A percentile compares a stretch with the other conserved stretches of the same genome.
These are phyloP conservation scores for Tupaia tana DNA, from an alignment of 2,113 vertebrate species.

Conservation along the genomic window DNA sequence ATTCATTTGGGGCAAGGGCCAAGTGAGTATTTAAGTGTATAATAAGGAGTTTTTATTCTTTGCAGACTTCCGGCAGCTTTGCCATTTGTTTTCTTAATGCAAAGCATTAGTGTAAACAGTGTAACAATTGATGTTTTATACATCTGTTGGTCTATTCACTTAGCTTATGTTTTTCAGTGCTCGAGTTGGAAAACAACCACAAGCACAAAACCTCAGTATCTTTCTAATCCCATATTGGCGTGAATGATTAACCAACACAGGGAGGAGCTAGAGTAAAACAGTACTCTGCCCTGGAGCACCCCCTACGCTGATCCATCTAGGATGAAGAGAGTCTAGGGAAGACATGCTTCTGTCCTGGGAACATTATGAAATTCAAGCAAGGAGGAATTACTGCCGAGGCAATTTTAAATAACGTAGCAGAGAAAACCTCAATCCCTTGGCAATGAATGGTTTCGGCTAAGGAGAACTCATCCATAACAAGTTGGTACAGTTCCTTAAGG, in stretches of 20 bases:
- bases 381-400: constrained; percentile 70
- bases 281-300: constrained; percentile 56
- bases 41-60: constrained; percentile 64
- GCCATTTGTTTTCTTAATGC: constrained; percentile 69
- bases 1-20: constrained; percentile 48
- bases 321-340: constrained; percentile 68
- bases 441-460: constrained; percentile 66
- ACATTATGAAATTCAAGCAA: constrained; percentile 73
- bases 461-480: constrained; percentile 65
- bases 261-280: not conserved
- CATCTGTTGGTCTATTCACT: constrained; percentile 60
- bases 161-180: constrained; percentile 39
- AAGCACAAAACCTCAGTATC: constrained; percentile 49
- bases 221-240: constrained; percentile 59
- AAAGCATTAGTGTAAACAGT: constrained; percentile 71
- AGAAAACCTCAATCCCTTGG: constrained; percentile 66
- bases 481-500: constrained; percentile 62
- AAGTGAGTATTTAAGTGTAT: constrained; percentile 61
- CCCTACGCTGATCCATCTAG: constrained; percentile 41
- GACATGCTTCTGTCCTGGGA: constrained; percentile 67
- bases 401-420: constrained; percentile 71
- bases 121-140: constrained; percentile 71
- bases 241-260: constrained; percentile 58
- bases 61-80: constrained; percentile 55
- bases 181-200: constrained; percentile 59